These are phyloP conservation scores for Nothobranchius kuhntae DNA, from an alignment of 2,113 vertebrate genomes.

Conservation along the genomic window DNA sequence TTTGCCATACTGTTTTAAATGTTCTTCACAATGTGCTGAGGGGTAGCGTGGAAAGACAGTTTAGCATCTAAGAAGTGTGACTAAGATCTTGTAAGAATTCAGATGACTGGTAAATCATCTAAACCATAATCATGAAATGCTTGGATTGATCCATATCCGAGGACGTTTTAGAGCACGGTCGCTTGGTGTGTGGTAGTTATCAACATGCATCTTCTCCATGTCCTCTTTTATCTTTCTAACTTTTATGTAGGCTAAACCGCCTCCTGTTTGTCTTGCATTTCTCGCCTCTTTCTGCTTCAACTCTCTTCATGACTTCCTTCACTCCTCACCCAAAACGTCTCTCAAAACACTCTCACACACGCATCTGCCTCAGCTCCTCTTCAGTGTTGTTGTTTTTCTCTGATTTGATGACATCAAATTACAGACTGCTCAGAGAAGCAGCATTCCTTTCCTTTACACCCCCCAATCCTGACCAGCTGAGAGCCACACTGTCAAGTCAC, in stretches of 20 bases:
- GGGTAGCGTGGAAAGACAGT: no score
- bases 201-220: background rate
- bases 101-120: no score
- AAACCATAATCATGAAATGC: no score
- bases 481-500: slow-evolving; percentile 44
- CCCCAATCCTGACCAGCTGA: slow-evolving; percentile 56
- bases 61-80: no score
- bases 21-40: no score
- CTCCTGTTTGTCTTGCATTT: background rate
- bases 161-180: no score
- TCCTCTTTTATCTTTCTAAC: background rate
- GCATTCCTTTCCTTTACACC: slow-evolving; percentile 71
- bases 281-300: slow-evolving; percentile 1
- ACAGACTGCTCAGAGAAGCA: slow-evolving; percentile 65
- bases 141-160: no score
- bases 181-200: no score
- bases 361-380: slow-evolving; percentile 13
- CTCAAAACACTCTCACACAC: slow-evolving; percentile 21
- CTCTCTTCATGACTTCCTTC: slow-evolving; percentile 36
- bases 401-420: slow-evolving; percentile 76
- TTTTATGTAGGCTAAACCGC: background rate
- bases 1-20: no score
- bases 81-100: no score
- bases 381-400: slow-evolving; percentile 62
- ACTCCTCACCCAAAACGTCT: slow-evolving; percentile 16